These are phyloP conservation scores for Sigmodon hispidus DNA, from an alignment of 2,113 vertebrate species.

Conservation along the genomic window DNA sequence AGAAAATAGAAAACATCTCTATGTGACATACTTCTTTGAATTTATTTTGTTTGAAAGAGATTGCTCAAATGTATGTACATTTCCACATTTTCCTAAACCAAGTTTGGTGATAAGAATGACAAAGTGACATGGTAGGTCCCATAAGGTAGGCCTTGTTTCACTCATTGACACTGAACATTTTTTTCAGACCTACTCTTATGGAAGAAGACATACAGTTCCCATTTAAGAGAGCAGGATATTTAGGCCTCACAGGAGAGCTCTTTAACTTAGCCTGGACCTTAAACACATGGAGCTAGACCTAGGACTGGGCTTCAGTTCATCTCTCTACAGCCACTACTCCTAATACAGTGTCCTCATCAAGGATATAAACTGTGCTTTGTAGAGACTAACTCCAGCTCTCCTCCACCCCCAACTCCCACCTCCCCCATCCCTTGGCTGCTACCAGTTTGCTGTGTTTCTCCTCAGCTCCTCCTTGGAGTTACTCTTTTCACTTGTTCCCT, in stretches of 20 bases:
- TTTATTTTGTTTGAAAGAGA: neutral
- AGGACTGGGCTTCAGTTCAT: neutral
- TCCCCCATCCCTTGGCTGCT: neutral
- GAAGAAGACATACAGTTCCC: neutral
- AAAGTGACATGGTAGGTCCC: neutral
- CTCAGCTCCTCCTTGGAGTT: neutral
- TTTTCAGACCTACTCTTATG: neutral
- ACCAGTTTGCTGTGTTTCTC: neutral
- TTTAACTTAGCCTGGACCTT: neutral
- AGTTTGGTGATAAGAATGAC: neutral
- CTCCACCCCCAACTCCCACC: neutral
- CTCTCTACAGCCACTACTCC: neutral
- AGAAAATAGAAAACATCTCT: constrained; percentile 5
- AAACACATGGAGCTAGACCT: neutral
- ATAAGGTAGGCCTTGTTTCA: neutral
- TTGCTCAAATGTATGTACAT: neutral
- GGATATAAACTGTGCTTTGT: neutral
- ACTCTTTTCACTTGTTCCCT: neutral
- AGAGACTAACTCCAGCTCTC: neutral
- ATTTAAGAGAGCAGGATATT: neutral
- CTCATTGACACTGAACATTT: neutral
- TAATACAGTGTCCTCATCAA: neutral
- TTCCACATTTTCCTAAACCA: neutral
- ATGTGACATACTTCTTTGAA: neutral
- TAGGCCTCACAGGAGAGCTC: neutral